Base-by-base conservation (phyloP, 2,113 vertebrate species). In the Axis porcinus region DNA sequence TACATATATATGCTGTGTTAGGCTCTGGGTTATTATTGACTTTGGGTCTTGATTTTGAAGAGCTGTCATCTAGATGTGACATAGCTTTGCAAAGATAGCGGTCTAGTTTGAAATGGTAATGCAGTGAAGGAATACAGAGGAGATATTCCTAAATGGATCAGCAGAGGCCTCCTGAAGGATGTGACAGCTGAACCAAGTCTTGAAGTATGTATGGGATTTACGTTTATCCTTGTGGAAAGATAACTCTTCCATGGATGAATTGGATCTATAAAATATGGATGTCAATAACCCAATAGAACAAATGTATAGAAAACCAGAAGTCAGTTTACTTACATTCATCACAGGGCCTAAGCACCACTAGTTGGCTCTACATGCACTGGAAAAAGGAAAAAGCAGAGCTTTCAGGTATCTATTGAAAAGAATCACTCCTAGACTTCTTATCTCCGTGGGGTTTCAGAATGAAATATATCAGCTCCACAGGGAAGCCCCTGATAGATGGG, bases 381-480 rank as follows among this genome's bases (percentile, higher is more conserved):
- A 27, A 78, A 92, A 52, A 70, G 45, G 15, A 47, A 85, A 60
- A 89, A 12, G 54, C 47, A 85, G n/a, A 33, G 4, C 64, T 36
- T 30, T 25, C 45, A 64, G 74, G 50, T 92, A 23, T 84, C 33
- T 33, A 36, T 91, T 0, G 19, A 78, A 93, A 93, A 92, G 43
- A 81, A 67, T 50, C 30, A 47, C 50, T 94, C 52, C 50, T 78
- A 52, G 11, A 78, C 36, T 84, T 89, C 85, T 96, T 93, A 62
- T 93, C 95, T 96, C 92, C 30, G 14, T 21, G 89, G 97, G 79
- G 79, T 87, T 95, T 98, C 97, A 62, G 50, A 94, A 91, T 50
- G 93, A 98, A 97, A 97, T 67, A 55, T n/a, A 94, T 62, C 47
- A 96, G 52, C 97, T 97, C 97, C 86, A 17, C 23, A 47, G 74